These are phyloP conservation scores for Schizotus pectinicornis DNA, from an alignment of 2,888 invertebrate genomes.

Conservation along the genomic window DNA sequence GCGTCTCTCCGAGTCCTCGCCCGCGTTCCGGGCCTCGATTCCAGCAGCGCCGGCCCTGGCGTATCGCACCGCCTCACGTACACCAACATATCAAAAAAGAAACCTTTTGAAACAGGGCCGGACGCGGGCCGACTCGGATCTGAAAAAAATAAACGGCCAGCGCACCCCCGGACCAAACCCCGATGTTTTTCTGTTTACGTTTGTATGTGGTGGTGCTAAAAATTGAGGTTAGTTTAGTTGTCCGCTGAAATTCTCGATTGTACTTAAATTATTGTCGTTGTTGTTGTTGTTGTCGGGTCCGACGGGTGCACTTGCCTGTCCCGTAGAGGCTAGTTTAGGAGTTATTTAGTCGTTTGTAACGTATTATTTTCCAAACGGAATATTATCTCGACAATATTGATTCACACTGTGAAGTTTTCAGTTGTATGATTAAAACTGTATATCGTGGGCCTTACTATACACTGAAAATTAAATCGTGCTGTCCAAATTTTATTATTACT, in stretches of 20 bases:
- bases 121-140: constrained; percentile 50
- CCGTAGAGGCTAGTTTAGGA: constrained; percentile 49
- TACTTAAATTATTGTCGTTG: constrained; percentile 27
- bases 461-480: constrained; percentile 61
- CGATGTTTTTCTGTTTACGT: too few relatives aligned
- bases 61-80: constrained; percentile 41
- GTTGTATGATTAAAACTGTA: constrained; percentile 60
- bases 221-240: constrained; percentile 12
- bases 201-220: constrained; percentile 5
- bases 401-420: constrained; percentile 60
- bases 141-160: not conserved
- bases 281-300: constrained; percentile 31
- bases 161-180: too few relatives aligned
- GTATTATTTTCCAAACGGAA: constrained; percentile 54
- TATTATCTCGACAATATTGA: constrained; percentile 60
- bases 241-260: constrained; percentile 14
- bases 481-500: constrained; percentile 55
- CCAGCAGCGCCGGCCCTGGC: constrained; percentile 35
- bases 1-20: constrained; percentile 32
- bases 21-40: constrained; percentile 48
- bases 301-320: constrained; percentile 38
- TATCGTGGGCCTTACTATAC: constrained; percentile 63
- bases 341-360: constrained; percentile 51
- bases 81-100: constrained; percentile 54
- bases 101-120: constrained; percentile 39